A percentile compares a stretch with the other conserved stretches of the same genome.
These are phyloP conservation scores for Acanthosepion lycidas DNA, from an alignment of 2,888 invertebrate genomes.

Conservation along the genomic window DNA sequence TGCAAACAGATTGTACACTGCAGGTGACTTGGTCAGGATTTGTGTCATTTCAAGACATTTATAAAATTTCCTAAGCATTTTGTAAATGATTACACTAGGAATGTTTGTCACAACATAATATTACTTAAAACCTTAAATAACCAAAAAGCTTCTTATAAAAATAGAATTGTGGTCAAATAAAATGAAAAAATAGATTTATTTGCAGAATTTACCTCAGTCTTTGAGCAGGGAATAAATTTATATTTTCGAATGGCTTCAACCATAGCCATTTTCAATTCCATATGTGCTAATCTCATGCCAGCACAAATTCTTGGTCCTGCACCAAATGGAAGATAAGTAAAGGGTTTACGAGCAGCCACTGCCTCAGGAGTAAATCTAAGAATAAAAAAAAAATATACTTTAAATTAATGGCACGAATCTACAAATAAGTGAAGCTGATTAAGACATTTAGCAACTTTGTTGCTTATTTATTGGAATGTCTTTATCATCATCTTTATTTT, in stretches of 20 bases:
- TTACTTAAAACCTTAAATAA: background rate
- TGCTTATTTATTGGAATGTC: too few relatives aligned
- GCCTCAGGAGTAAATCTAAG: slow-evolving; percentile 24
- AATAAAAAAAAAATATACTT: background rate
- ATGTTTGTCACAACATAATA: background rate
- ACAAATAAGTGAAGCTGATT: too few relatives aligned
- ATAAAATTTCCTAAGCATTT: too few relatives aligned
- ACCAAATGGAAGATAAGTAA: slow-evolving; percentile 41
- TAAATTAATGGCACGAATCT: too few relatives aligned
- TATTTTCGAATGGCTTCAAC: background rate
- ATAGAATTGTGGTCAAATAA: background rate
- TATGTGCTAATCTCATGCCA: slow-evolving; percentile 37
- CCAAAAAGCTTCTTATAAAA: background rate
- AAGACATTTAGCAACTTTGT: too few relatives aligned
- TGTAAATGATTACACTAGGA: too few relatives aligned
- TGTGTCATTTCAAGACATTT: too few relatives aligned
- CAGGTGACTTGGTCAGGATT: too few relatives aligned
- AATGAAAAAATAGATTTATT: background rate
- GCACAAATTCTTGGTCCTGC: slow-evolving; percentile 43
- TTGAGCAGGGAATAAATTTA: slow-evolving; percentile 2
- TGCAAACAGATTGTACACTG: too few relatives aligned
- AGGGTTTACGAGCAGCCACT: background rate
- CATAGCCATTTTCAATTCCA: slow-evolving; percentile 43
- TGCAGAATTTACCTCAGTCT: background rate
- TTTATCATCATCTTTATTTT: too few relatives aligned